Evolutionary conservation across 2,113 vertebrate genomes (phyloP).

Genomic region (Jaculus jaculus): DNA sequence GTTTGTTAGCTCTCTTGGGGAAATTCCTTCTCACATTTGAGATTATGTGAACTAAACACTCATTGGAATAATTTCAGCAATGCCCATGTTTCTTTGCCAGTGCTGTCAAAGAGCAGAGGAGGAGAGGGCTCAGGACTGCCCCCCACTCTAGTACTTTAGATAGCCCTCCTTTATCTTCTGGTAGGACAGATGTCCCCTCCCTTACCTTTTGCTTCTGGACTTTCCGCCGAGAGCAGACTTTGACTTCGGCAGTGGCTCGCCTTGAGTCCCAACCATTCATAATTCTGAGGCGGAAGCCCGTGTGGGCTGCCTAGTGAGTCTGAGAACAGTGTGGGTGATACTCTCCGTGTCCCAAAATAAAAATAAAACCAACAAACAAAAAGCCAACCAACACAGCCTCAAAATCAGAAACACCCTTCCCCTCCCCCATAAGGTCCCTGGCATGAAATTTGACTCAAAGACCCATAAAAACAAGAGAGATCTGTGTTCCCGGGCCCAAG

Average conservation of each 20-base stretch:
- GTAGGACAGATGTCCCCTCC: accelerated
- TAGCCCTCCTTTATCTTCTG: too few relatives aligned
- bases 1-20: accelerated
- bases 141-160: too few relatives aligned
- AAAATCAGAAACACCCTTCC: accelerated
- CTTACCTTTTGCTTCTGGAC: too few relatives aligned
- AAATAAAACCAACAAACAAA: not conserved
- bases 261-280: not conserved
- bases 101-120: not conserved
- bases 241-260: too few relatives aligned
- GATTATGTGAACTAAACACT: accelerated
- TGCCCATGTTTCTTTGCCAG: too few relatives aligned
- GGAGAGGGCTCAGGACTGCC: accelerated
- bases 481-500: not conserved
- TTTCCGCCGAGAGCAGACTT: accelerated
- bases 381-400: accelerated
- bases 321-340: not conserved
- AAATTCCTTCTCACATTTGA: accelerated
- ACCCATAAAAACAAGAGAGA: not conserved
- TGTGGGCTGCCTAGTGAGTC: not conserved
- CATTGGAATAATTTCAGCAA: not conserved
- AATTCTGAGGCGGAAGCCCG: not conserved
- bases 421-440: accelerated
- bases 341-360: not conserved
- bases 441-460: accelerated